Conservation (phyloP, 2,888 invertebrate genomes). For the Agelastica alni region DNA sequence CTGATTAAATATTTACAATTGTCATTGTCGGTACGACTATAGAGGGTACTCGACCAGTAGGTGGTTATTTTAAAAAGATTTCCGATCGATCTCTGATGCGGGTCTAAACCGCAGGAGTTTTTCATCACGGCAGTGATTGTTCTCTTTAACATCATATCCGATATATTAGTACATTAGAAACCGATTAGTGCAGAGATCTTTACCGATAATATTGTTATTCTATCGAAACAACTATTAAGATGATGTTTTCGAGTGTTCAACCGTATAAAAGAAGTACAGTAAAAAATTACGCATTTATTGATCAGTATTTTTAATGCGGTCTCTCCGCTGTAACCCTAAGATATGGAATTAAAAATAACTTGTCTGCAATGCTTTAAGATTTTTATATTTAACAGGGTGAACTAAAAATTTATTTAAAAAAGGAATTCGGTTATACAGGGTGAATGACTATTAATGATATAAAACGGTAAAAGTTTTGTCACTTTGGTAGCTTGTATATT, state of each 20-base stretch:
- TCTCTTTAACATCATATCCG: constrained; percentile 30
- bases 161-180: constrained; percentile 29
- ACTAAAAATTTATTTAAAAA: too few relatives aligned
- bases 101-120: constrained; percentile 30
- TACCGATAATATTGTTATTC: constrained; percentile 8
- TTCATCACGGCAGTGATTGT: constrained; percentile 23
- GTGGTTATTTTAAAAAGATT: constrained; percentile 33
- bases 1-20: constrained; percentile 43
- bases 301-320: too few relatives aligned
- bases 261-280: background rate
- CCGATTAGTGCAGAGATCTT: constrained; percentile 23
- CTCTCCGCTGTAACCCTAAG: too few relatives aligned
- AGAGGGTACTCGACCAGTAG: constrained; percentile 30
- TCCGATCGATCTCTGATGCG: constrained; percentile 26
- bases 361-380: too few relatives aligned
- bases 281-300: too few relatives aligned
- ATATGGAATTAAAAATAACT: too few relatives aligned
- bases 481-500: too few relatives aligned
- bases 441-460: too few relatives aligned
- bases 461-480: too few relatives aligned
- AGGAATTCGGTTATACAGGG: too few relatives aligned
- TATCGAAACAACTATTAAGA: background rate
- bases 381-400: too few relatives aligned
- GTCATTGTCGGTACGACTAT: constrained; percentile 45
- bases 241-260: background rate